These are phyloP conservation scores for Brachycybe producta DNA, from an alignment of 2,888 invertebrate species.

Conservation along the genomic window DNA sequence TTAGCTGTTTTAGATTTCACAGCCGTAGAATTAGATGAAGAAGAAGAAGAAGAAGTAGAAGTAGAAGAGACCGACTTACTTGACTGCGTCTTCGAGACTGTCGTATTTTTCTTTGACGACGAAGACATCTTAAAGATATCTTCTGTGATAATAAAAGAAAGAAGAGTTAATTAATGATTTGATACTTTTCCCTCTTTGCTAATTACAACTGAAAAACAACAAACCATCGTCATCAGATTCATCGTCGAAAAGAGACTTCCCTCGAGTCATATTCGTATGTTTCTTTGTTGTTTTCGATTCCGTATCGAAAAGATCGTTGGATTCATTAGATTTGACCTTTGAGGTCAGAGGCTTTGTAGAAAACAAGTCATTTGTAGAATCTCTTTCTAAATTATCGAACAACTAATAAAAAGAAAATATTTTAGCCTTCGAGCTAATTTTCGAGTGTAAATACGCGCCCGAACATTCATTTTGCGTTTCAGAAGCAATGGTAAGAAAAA, in stretches of 20 bases:
- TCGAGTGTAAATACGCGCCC: too few species aligned
- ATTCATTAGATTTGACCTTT: slow-evolving; percentile 1
- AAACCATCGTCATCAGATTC: slow-evolving; percentile 10
- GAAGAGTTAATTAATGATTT: not conserved
- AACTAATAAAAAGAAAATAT: too few species aligned
- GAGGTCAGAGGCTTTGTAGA: not conserved
- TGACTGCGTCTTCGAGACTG: not conserved
- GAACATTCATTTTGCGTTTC: not conserved
- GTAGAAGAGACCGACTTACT: not conserved
- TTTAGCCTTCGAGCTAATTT: too few species aligned
- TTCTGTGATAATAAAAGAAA: not conserved
- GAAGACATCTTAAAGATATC: slow-evolving; percentile 6
- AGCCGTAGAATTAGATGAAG: too few species aligned
- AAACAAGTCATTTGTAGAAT: not conserved
- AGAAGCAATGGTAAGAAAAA: too few species aligned
- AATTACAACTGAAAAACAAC: not conserved
- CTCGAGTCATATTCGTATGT: not conserved
- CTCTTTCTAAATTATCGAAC: too few species aligned
- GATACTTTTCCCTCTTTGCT: not conserved
- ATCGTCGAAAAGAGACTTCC: slow-evolving; percentile 12
- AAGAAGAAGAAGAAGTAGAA: not conserved
- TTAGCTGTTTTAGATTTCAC: too few species aligned
- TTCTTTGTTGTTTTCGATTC: not conserved
- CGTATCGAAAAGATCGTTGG: not conserved
- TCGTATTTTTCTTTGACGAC: not conserved